phyloP scores from a whole-genome alignment of 2,888 invertebrate species.

The Microctonus hyperodae region DNA sequence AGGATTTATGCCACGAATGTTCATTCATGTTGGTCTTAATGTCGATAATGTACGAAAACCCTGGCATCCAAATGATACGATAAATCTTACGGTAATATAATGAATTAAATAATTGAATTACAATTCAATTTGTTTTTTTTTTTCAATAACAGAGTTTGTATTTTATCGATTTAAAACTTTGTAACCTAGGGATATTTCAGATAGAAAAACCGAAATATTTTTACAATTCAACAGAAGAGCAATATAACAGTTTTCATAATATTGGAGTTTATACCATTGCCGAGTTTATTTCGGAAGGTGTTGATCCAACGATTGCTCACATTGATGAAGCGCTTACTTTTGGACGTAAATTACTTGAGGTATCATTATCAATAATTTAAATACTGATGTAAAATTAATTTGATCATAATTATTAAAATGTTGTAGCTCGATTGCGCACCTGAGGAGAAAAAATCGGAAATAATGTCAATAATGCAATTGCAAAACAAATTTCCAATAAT shows the following conservation, averaged over 20 bases:
- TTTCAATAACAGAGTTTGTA: neutral
- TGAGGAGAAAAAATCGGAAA: conserved; percentile 15
- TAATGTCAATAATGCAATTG: conserved; percentile 38
- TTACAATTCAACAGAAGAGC: neutral
- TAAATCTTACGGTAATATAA: conserved; percentile 36
- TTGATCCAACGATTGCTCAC: conserved; percentile 27
- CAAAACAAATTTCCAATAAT: conserved; percentile 38
- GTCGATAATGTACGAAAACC: conserved; percentile 38
- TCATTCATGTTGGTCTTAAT: conserved; percentile 40
- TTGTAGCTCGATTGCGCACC: conserved; percentile 11
- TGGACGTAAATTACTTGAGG: conserved; percentile 30
- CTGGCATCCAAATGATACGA: conserved; percentile 39
- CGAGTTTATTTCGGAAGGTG: conserved; percentile 25
- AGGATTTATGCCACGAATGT: conserved; percentile 42
- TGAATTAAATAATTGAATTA: neutral
- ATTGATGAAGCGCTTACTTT: conserved; percentile 35
- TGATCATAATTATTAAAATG: neutral
- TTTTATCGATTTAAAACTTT: neutral
- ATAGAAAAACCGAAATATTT: conserved; percentile 36
- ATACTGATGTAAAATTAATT: neutral
- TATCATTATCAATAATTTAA: conserved; percentile 6
- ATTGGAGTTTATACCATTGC: conserved; percentile 35
- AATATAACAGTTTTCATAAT: no score
- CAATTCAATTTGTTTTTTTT: neutral
- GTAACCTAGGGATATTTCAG: conserved; percentile 16